A percentile compares a stretch with the other conserved stretches of the same genome.
Evolutionary conservation across 2,888 invertebrate genomes (phyloP).

Genomic region (Drosophila colorata): DNA sequence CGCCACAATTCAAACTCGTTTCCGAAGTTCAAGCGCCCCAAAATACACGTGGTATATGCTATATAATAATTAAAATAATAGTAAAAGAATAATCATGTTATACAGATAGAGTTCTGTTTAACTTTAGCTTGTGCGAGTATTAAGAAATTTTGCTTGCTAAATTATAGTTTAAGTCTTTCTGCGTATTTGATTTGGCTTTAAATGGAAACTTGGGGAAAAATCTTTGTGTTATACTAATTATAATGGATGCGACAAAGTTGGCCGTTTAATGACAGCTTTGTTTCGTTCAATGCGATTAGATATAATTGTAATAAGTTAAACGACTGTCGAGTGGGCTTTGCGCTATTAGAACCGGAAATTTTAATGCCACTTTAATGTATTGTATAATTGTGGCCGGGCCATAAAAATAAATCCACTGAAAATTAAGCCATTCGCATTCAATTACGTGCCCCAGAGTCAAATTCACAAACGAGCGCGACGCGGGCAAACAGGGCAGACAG

Average conservation of each 20-base stretch:
- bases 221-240: slow-evolving; percentile 4
- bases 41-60: slow-evolving; percentile 9
- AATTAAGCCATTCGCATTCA: slow-evolving; percentile 76
- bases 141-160: neutral
- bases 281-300: slow-evolving; percentile 16
- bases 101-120: neutral
- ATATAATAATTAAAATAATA: slow-evolving; percentile 2
- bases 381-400: slow-evolving; percentile 66
- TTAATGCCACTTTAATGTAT: slow-evolving; percentile 58
- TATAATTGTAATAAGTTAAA: slow-evolving; percentile 42
- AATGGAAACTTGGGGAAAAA: neutral
- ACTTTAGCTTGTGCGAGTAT: neutral
- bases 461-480: slow-evolving; percentile 1
- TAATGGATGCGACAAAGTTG: slow-evolving; percentile 1
- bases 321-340: slow-evolving; percentile 12
- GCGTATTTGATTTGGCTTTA: neutral
- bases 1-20: slow-evolving; percentile 29
- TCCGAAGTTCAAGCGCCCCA: slow-evolving; percentile 29
- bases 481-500: too few species aligned
- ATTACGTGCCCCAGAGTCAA: slow-evolving; percentile 63
- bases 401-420: slow-evolving; percentile 63
- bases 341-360: slow-evolving; percentile 65
- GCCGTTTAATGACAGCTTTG: slow-evolving; percentile 19
- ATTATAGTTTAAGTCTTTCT: neutral
- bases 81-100: neutral